These are phyloP conservation scores for Neodiprion virginianus DNA, from an alignment of 1,140 invertebrate species.

Conservation along the genomic window DNA sequence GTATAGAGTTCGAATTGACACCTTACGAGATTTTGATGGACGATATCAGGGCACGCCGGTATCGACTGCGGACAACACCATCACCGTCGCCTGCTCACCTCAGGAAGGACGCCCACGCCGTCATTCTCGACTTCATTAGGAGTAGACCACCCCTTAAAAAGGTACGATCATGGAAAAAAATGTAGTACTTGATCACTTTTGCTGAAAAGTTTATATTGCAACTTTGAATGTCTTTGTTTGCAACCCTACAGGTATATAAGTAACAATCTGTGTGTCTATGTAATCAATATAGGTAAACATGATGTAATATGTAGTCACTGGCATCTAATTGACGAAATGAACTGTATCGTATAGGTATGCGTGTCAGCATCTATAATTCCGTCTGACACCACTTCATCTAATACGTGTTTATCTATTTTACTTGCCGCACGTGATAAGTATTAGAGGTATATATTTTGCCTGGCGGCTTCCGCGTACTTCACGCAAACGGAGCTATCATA, in stretches of 20 bases:
- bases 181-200: conserved; percentile 17
- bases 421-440: too few relatives aligned
- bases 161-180: conserved; percentile 63
- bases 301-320: too few relatives aligned
- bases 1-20: conserved; percentile 91
- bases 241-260: not conserved
- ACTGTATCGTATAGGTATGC: too few relatives aligned
- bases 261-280: too few relatives aligned
- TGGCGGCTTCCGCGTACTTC: too few relatives aligned
- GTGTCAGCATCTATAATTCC: too few relatives aligned
- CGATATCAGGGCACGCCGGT: conserved; percentile 89
- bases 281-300: too few relatives aligned
- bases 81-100: conserved; percentile 70
- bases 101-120: conserved; percentile 92
- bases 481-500: too few relatives aligned
- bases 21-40: conserved; percentile 98
- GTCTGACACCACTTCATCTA: too few relatives aligned
- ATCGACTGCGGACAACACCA: conserved; percentile 75
- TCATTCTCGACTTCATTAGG: conserved; percentile 96
- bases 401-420: too few relatives aligned
- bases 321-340: too few relatives aligned
- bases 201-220: conserved; percentile 17
- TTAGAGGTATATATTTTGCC: too few relatives aligned
- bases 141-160: conserved; percentile 92
- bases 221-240: conserved; percentile 16